These are phyloP conservation scores for Acrocephalus kingi DNA, from an alignment of 2,113 vertebrate species.

Conservation along the genomic window DNA sequence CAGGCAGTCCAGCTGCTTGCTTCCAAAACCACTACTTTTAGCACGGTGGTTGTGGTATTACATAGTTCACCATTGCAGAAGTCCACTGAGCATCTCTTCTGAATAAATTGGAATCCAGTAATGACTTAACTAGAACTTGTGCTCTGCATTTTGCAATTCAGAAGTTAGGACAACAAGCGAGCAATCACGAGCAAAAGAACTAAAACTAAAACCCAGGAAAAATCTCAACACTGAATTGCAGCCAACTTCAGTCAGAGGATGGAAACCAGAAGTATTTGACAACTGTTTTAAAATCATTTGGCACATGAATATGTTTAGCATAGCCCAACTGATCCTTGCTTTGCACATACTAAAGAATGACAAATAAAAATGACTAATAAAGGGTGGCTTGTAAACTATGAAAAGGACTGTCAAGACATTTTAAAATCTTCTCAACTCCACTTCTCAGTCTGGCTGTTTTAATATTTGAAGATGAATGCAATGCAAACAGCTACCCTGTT, in stretches of 20 bases:
- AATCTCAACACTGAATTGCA: background rate
- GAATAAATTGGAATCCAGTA: background rate
- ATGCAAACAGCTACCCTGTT: background rate
- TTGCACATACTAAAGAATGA: background rate
- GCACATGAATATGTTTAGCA: background rate
- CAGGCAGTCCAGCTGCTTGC: background rate
- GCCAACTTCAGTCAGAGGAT: background rate
- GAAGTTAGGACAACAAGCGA: background rate
- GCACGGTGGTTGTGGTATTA: background rate
- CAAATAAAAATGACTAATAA: background rate
- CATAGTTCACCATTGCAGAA: background rate
- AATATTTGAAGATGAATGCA: background rate
- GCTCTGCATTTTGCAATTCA: background rate
- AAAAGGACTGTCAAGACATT: background rate
- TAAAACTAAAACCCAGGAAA: background rate
- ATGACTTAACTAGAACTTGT: background rate
- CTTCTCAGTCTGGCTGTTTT: background rate
- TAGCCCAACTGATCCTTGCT: background rate
- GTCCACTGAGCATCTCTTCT: background rate
- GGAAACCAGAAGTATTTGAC: background rate
- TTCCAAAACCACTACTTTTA: background rate
- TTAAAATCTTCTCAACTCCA: background rate
- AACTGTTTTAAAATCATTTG: background rate
- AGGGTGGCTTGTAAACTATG: background rate
- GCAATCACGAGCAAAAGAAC: background rate